These are phyloP conservation scores for Junonia oenone DNA, from an alignment of 2,888 invertebrate genomes.

Conservation along the genomic window DNA sequence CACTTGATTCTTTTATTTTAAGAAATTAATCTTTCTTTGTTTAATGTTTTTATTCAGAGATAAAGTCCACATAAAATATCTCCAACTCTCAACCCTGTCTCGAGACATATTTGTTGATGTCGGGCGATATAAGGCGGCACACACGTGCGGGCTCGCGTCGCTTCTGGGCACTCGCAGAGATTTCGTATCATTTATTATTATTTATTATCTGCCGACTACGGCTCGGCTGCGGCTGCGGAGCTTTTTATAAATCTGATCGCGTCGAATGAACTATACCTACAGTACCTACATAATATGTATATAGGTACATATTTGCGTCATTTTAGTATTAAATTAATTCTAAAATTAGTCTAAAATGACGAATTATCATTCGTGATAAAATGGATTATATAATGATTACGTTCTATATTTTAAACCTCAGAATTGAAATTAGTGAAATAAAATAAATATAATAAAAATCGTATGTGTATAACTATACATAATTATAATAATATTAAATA, in stretches of 20 bases:
- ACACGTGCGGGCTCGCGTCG: constrained; percentile 24
- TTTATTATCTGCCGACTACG: constrained; percentile 28
- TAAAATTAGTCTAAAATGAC: too few species aligned
- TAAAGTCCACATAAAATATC: background rate
- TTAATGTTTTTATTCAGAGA: too few species aligned
- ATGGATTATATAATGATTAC: too few species aligned
- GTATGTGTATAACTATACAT: too few species aligned
- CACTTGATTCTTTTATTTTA: too few species aligned
- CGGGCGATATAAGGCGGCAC: constrained; percentile 15
- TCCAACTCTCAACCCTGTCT: constrained; percentile 16
- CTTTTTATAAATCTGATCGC: constrained; percentile 19
- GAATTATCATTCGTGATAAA: too few species aligned
- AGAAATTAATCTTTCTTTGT: too few species aligned
- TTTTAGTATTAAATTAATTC: too few species aligned
- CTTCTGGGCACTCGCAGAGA: constrained; percentile 27
- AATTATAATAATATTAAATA: too few species aligned
- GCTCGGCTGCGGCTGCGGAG: constrained; percentile 16
- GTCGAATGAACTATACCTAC: background rate
- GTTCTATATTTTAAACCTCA: too few species aligned
- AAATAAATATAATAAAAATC: too few species aligned
- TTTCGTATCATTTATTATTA: constrained; percentile 36
- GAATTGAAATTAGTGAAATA: too few species aligned
- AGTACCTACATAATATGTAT: background rate
- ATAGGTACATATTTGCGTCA: background rate
- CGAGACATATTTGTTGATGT: constrained; percentile 10